Percentiles rank a stretch among this genome's conserved stretches.
phyloP scores from a whole-genome alignment of 2,797 vertebrate genomes.

The Coccyzus lansbergi region DNA sequence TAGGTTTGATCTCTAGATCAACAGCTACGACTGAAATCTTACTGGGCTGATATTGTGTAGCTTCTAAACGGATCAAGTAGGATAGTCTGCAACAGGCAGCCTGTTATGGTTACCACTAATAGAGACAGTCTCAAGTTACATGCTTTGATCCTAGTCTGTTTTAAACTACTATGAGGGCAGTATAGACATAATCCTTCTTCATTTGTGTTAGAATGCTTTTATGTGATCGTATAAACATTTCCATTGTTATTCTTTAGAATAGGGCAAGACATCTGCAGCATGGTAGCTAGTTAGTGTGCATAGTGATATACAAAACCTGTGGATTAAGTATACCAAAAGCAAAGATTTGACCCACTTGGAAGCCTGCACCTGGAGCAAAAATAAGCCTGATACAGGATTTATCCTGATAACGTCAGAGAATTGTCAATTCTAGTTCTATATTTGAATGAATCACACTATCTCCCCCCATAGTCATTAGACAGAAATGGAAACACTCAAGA shows the following conservation, averaged over 20 bases:
- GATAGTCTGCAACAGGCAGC: not conserved
- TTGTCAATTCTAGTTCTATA: not conserved
- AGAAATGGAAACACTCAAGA: not conserved
- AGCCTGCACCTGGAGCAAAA: not conserved
- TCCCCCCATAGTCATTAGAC: not conserved
- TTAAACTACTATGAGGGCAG: not conserved
- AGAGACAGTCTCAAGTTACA: not conserved
- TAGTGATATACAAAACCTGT: not conserved
- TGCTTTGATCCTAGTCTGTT: not conserved
- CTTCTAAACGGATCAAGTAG: not conserved
- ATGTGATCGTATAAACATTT: not conserved
- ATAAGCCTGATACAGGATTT: not conserved
- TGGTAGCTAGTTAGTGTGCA: not conserved
- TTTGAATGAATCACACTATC: not conserved
- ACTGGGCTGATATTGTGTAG: fast-evolving
- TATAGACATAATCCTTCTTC: not conserved
- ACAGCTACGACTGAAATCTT: not conserved
- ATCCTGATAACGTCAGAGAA: not conserved
- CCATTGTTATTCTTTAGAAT: not conserved
- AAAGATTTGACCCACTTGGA: not conserved
- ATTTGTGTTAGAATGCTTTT: not conserved
- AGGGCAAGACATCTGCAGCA: not conserved
- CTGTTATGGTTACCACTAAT: not conserved
- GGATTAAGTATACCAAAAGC: not conserved
- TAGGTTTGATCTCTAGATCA: not conserved